A percentile compares a stretch with the other conserved stretches of the same genome.
Conservation (phyloP, 2,888 invertebrate species). For the Synergus gifuensis region DNA sequence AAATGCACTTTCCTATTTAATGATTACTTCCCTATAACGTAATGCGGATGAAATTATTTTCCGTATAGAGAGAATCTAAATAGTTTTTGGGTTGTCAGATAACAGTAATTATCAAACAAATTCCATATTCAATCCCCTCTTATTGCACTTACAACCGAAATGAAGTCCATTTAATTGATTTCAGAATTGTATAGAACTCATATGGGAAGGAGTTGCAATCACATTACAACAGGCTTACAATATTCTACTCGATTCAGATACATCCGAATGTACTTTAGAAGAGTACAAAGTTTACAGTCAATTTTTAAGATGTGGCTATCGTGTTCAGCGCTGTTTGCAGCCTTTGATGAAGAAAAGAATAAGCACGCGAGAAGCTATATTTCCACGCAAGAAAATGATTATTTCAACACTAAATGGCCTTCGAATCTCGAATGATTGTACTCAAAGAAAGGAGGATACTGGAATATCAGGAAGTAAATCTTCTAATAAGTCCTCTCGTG, state of each 20-base stretch:
- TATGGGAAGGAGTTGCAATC: slow-evolving; percentile 80
- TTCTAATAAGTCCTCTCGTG: background rate
- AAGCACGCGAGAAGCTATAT: slow-evolving; percentile 56
- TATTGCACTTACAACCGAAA: background rate
- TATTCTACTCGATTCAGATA: slow-evolving; percentile 76
- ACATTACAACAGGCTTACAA: slow-evolving; percentile 84
- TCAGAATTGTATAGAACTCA: slow-evolving; percentile 83
- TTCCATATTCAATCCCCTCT: background rate
- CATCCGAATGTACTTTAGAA: slow-evolving; percentile 73
- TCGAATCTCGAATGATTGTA: slow-evolving; percentile 60
- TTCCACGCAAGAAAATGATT: slow-evolving; percentile 68
- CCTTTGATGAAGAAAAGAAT: background rate
- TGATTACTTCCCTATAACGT: too few species aligned
- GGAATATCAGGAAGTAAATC: slow-evolving; percentile 33
- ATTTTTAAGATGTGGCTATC: slow-evolving; percentile 81
- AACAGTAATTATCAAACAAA: background rate
- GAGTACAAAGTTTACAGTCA: slow-evolving; percentile 82
- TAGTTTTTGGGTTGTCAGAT: background rate
- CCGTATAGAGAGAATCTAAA: too few species aligned
- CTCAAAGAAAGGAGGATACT: slow-evolving; percentile 42
- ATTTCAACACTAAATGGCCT: slow-evolving; percentile 71
- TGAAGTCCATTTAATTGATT: slow-evolving; percentile 61
- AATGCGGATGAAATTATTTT: background rate
- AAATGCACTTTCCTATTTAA: too few species aligned
- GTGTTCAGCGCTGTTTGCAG: slow-evolving; percentile 78